Conservation (phyloP, 2,797 vertebrate genomes). For the Pelochelys cantorii region DNA sequence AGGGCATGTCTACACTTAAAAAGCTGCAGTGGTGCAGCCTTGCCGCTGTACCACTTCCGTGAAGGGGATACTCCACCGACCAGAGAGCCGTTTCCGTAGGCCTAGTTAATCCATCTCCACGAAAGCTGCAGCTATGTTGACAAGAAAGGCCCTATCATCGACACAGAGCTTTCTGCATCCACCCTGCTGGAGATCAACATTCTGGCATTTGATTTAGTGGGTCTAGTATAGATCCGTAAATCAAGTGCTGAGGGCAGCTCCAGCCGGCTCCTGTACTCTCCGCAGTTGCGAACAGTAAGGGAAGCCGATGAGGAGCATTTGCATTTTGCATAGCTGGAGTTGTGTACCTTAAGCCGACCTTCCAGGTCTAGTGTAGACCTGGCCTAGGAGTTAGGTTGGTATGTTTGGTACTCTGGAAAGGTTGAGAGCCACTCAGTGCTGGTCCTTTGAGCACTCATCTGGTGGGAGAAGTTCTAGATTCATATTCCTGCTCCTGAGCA, state of each 20-base stretch:
- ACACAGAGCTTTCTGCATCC: not conserved
- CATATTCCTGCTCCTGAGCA: not conserved
- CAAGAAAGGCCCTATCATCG: not conserved
- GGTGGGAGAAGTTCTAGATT: not conserved
- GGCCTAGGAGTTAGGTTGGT: not conserved
- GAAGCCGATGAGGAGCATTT: too few relatives aligned
- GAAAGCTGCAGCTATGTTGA: not conserved
- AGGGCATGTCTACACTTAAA: not conserved
- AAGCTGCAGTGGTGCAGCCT: not conserved
- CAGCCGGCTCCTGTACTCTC: too few relatives aligned
- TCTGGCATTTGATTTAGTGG: too few relatives aligned
- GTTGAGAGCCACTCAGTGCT: not conserved
- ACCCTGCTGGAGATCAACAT: too few relatives aligned
- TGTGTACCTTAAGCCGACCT: too few relatives aligned
- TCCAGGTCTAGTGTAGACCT: too few relatives aligned
- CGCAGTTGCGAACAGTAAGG: too few relatives aligned
- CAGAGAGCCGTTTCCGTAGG: not conserved
- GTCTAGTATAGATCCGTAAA: too few relatives aligned
- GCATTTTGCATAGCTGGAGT: too few relatives aligned
- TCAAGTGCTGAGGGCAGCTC: too few relatives aligned
- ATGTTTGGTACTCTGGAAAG: too few relatives aligned
- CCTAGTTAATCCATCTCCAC: fast-evolving
- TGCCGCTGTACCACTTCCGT: not conserved
- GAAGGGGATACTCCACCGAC: not conserved
- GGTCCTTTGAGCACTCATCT: not conserved